These are phyloP conservation scores for Anabas testudineus DNA, from an alignment of 2,797 vertebrate species.

Conservation along the genomic window DNA sequence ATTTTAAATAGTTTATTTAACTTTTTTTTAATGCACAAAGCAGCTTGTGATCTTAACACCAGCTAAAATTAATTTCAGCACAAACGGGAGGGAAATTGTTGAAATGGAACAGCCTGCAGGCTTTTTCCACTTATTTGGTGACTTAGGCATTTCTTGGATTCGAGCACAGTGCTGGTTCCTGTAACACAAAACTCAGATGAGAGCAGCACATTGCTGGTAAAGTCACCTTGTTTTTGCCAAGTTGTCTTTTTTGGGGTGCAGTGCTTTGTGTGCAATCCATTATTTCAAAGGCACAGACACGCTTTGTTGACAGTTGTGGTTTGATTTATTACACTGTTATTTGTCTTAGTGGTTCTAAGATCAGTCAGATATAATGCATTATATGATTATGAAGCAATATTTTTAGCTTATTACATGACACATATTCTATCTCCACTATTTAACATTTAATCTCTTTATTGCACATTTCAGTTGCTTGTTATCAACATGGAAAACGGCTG, in stretches of 20 bases:
- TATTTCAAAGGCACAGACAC: conserved; percentile 59
- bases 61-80: conserved; percentile 82
- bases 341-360: conserved; percentile 23
- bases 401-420: conserved; percentile 25
- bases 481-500: conserved; percentile 67
- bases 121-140: conserved; percentile 81
- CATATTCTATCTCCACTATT: conserved; percentile 30
- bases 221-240: conserved; percentile 82
- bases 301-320: conserved; percentile 59
- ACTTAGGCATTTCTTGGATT: conserved; percentile 81
- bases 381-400: conserved; percentile 11
- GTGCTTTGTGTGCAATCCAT: conserved; percentile 61
- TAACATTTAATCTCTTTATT: conserved; percentile 40
- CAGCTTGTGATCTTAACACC: conserved; percentile 79
- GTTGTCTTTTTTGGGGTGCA: conserved; percentile 63
- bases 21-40: conserved; percentile 54
- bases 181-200: conserved; percentile 80
- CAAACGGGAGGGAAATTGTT: conserved; percentile 71
- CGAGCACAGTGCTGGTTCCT: conserved; percentile 70
- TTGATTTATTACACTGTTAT: conserved; percentile 43
- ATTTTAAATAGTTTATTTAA: conserved; percentile 67
- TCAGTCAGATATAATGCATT: conserved; percentile 17
- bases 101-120: conserved; percentile 78
- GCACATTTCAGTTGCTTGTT: conserved; percentile 60
- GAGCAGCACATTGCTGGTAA: conserved; percentile 79